Percentiles rank a stretch among this genome's conserved stretches.
These are phyloP conservation scores for Myiopsitta monachus DNA, from an alignment of 2,113 vertebrate species.

Conservation along the genomic window DNA sequence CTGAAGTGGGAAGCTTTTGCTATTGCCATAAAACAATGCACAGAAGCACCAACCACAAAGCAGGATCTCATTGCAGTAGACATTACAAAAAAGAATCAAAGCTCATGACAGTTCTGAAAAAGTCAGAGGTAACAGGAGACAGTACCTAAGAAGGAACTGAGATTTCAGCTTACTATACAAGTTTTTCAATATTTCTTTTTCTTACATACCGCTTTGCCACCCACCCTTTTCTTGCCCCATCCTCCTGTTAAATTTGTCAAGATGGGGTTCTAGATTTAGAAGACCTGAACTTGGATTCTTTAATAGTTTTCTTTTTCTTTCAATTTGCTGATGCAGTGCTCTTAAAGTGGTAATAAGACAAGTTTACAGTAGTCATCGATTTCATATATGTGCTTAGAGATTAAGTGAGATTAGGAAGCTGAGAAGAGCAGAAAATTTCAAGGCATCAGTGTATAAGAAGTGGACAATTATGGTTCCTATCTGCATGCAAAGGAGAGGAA, in stretches of 20 bases:
- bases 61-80: background rate
- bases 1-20: background rate
- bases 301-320: background rate
- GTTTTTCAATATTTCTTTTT: background rate
- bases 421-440: background rate
- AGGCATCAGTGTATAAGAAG: background rate
- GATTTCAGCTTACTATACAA: background rate
- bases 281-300: background rate
- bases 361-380: background rate
- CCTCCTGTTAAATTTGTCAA: background rate
- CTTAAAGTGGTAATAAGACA: background rate
- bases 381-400: background rate
- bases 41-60: background rate
- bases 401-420: background rate
- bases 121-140: background rate
- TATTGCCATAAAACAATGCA: background rate
- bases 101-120: background rate
- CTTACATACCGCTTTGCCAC: background rate
- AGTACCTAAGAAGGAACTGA: background rate
- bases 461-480: background rate
- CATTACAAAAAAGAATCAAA: background rate
- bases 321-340: background rate
- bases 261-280: background rate
- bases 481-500: background rate
- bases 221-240: background rate